Evolutionary conservation across 2,888 invertebrate genomes (phyloP), one percentile per base, ranked within the genome.

Genomic region (Drosophila mimica): DNA sequence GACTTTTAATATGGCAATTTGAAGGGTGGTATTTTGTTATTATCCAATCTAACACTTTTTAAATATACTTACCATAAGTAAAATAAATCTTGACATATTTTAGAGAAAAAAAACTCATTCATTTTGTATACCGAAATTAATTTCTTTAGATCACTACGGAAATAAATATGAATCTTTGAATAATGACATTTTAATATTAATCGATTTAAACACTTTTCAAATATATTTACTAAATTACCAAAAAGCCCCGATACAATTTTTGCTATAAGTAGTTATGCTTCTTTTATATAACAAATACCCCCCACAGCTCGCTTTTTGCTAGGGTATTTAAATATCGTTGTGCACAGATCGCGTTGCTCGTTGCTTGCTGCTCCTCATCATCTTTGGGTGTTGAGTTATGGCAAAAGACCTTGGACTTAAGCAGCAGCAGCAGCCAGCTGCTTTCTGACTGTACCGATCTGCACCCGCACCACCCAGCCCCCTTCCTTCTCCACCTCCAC

Each of bases 401-500:
- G 81, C 78, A 80, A 76, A 80, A 79, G 87, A 90, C 89, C 84
- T 82, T 89, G 84, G 85, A 79, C 60, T 79, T 70, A 46, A 46
- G 46, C 46, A 43, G 74, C 73, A 82, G 69, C 73, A 77, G 70
- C 58, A 61, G 54, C 49, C 64, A 57, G 53, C 13, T 8, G 49
- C 38, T 58, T n/a, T 36, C 63, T 65, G 69, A 76, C 76, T 77
- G 84, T 72, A 72, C 82, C 73, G 60, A 57, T 49, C 65, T 20
- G 54, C 64, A 84, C 85, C 79, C 82, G 72, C 72, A 82, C 61
- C 48, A 49, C 31, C 15, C 30, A 36, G 33, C 17, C 28, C 43
- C 11, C 13, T 11, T 43, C 13, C 33, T 43, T 28, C 17, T 17
- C 6, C 51, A 13, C 2, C 62, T 17, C 5, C 51, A 40, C n/a